Base-by-base conservation (phyloP, 1,140 invertebrate species). In the Pygmarrhopalites habei region DNA sequence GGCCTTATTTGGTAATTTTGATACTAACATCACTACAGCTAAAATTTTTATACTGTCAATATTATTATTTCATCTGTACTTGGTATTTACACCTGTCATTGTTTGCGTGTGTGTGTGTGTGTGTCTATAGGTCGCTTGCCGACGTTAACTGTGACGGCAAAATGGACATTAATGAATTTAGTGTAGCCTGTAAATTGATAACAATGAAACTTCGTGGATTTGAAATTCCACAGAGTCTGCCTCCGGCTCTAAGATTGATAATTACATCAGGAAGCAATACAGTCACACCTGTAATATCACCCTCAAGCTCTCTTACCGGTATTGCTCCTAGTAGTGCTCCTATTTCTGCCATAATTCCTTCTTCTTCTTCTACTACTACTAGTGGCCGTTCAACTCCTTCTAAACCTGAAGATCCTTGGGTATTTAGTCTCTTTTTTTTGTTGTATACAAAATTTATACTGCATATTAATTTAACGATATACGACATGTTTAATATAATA, bases 101-200 rank as follows among this genome's bases (percentile, higher is more conserved):
- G n/a, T n/a, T n/a, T n/a, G n/a, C n/a, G n/a, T n/a, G n/a, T n/a
- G n/a, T 43, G 10, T 66, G 35, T 35, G n/a, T n/a, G n/a, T n/a
- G n/a, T n/a, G n/a, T n/a, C n/a, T 67, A 4, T 26, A 93, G 91
- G 91, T 81, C 82, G 47, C 77, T 99, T 46, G 92, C 95, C 19
- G 95, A 99, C 78, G 89, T 92, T 55, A 93, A 98, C 79, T 84
- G 87, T 44, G 95, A 99, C 85, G 95, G 95, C 0, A 92, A 91
- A 79, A 89, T 99, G 85, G 90, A 98, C 76, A 85, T 92, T 51
- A 88, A 89, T 73, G 95, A 99, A 78, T 99, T 98, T 76, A 93
- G 90, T 59, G 95, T 98, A 72, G 95, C 95, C 51, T 96, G 95
- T 78, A 95, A 96, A 82, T 81, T 98, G 47, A 98, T 98, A 52